Evolutionary conservation across 2,113 vertebrate genomes (phyloP), one percentile per base, ranked within the genome.

Genomic region (Dicerorhinus sumatrensis): DNA sequence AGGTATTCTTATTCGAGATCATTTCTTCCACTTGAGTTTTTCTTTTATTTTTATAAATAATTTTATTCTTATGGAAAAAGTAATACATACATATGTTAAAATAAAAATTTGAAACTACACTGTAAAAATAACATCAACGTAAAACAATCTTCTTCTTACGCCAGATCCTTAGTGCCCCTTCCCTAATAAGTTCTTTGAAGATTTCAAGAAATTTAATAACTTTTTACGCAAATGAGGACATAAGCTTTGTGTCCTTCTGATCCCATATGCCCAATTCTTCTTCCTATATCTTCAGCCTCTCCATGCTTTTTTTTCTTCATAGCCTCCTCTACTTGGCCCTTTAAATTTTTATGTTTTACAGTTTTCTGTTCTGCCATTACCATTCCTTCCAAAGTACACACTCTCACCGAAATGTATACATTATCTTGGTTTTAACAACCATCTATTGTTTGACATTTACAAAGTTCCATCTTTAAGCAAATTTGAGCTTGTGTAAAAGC

Each of bases 1-100:
- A 93, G 3, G 8, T 17, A 73, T 4, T 46, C 29, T 46, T 88
- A n/a, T 16, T 94, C 17, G 11, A 67, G 17, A 39, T 21, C 48
- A 80, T 18, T n/a, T 76, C 29, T 14, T 56, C 8, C 12, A 80
- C 9, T 80, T 81, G 42, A 39, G 21, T 46, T 72, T 48, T 91
- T 39, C 18, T 72, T 92, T 76, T 31, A 69, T n/a, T 89, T 93
- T 94, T 81, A 75, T 42, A 70, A 95, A 33, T 42, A 87, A 86
- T 80, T 69, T 92, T 18, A 42, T 88, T 89, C 6, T 63, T 70
- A 82, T 42, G 46, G 29, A 69, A 91, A 94, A 88, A 65, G 17
- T 62, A 77, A 63, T 20, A 85, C 11, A n/a, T 18, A 62, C 3
- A 51, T 13, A 51, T 56, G 1, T 31, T 83, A 77, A 90, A 46